Base-by-base conservation (phyloP, 2,888 invertebrate species). In the Hylaea fasciaria region DNA sequence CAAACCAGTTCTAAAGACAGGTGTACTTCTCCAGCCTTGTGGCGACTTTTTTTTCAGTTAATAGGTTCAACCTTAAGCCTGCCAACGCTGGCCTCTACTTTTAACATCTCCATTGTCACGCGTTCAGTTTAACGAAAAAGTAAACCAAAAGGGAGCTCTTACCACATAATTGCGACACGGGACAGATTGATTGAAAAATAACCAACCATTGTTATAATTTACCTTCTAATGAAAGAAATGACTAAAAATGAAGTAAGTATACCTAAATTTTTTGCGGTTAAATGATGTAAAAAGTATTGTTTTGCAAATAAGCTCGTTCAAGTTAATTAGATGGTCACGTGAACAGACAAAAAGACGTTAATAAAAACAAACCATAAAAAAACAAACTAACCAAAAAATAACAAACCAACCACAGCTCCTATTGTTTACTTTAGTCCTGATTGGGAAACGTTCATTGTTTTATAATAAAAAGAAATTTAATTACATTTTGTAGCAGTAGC, bases 1-100 rank as follows among this genome's bases (percentile, higher is more conserved):
- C 66, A 81, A 88, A 90, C 89, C 87, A 74, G 89, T 89, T 88
- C 76, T 73, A 73, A 79, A 78, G 86, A 87, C 88, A 89, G 86
- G 86, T 89, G 89, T 83, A 81, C 78, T 72, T 71, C 71, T 71
- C 71, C 41, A 48, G 47, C 48, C 52, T 52, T 70, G 66, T 68
- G 71, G 65, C 70, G 67, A 68, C 69, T 62, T 68, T 73, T 78
- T 77, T 62, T 73, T 75, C 43, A 56, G 72, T 68, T 76, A 78
- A 79, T 77, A 76, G 74, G 71, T 63, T 68, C 71, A 71, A 71
- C 74, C 74, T 76, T 76, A 80, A 78, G 73, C 75, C 75, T 78
- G 78, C 76, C 73, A 66, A 67, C 63, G 64, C 49, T 43, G 29
- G 44, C 52, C 28, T 28, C 49, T 49, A 39, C 32, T 60, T 64